Evolutionary conservation across 2,797 vertebrate species (phyloP), one percentile per base, ranked within the genome.

Genomic region (Liparis tanakae): DNA sequence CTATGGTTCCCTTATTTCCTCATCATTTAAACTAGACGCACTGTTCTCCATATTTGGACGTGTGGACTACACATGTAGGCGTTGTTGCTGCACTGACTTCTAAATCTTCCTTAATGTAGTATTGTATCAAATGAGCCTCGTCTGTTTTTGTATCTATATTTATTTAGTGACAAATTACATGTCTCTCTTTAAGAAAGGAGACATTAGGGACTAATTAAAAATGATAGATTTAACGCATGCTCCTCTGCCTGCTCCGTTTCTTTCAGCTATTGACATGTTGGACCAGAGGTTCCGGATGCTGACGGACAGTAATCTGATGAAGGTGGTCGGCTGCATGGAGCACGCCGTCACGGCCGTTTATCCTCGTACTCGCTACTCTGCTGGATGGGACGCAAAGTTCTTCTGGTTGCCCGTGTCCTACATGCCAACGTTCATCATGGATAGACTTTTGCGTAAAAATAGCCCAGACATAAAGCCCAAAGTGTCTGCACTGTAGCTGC

Each of bases 331-430:
- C 75, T 95, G 95, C 65, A 96, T 97, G 94, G 96, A 96, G 76
- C 97, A 98, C 0, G 96, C 95, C 0, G 44, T 97, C 50, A 91
- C 95, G 1, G 95, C 96, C 4, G 33, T 94, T 10, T 80, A 89
- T 10, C 97, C 97, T 1, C 95, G 96, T 0, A 70, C 67, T 33
- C 96, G 96, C 76, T 98, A 98, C 88, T 93, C 95, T 0, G 87
- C 89, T 0, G 96, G 97, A 41, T 96, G 95, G 95, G 97, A 98
- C 0, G 95, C 95, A 37, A 97, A 96, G 63, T 74, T 98, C 14
- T 30, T 97, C 77, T 97, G 94, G 93, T 15, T 96, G 67, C 96
- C 97, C 0, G n/a, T 96, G 67, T 94, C 96, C 13, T 97, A 96
- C 81, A 60, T 96, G 79, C 97, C 96, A 0, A 93, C 94, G 0